These are phyloP conservation scores for Buceros bicornis DNA, from an alignment of 2,797 vertebrate genomes.

Conservation along the genomic window DNA sequence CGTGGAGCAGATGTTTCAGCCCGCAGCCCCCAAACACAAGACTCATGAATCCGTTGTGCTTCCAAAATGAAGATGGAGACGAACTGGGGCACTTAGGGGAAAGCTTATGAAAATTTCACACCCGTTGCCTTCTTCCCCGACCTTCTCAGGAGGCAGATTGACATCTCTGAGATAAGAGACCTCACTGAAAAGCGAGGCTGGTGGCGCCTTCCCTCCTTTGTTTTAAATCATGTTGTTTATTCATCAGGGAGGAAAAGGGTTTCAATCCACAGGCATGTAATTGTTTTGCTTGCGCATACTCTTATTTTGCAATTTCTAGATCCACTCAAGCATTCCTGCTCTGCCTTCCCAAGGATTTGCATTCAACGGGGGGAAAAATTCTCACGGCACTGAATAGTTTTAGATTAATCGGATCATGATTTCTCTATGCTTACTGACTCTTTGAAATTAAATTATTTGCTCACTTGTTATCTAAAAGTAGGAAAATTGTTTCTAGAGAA, in stretches of 20 bases:
- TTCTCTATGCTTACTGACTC: not conserved
- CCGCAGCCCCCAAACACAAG: not conserved
- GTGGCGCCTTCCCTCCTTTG: not conserved
- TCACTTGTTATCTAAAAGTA: not conserved
- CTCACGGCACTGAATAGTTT: not conserved
- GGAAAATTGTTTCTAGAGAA: not conserved
- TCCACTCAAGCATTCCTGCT: not conserved
- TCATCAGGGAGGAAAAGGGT: not conserved
- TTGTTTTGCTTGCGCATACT: not conserved
- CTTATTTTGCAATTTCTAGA: not conserved
- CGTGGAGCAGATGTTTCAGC: not conserved
- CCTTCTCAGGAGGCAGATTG: not conserved
- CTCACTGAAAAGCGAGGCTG: not conserved
- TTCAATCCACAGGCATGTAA: accelerated
- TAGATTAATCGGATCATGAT: slow-evolving; percentile 11
- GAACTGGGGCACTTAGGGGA: not conserved
- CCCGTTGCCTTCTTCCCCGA: accelerated
- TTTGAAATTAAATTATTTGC: slow-evolving; percentile 21
- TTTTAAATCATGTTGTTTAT: not conserved
- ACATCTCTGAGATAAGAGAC: not conserved
- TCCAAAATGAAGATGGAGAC: not conserved
- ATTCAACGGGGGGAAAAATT: not conserved
- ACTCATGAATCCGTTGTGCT: not conserved
- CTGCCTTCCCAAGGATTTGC: slow-evolving; percentile 1
- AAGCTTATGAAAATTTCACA: not conserved